Percentiles rank a stretch among this genome's conserved stretches.
phyloP scores from a whole-genome alignment of 2,113 vertebrate genomes.

The Pluvialis apricaria region DNA sequence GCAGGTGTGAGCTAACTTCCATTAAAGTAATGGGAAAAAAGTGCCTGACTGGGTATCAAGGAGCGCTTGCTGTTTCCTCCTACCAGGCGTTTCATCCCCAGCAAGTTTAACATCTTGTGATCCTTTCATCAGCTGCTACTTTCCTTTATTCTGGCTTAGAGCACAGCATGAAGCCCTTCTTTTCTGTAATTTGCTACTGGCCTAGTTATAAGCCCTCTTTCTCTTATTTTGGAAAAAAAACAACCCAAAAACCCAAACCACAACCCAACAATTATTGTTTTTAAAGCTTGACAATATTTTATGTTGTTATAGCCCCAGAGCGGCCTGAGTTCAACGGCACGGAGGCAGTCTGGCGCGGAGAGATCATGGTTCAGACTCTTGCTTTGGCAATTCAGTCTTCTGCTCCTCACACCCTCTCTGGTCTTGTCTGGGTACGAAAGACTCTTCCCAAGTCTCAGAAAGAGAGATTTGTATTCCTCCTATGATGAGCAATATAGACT shows the following conservation, averaged over 20 bases:
- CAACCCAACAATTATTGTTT: background rate
- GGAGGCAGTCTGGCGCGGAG: background rate
- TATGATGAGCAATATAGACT: background rate
- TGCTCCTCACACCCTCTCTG: background rate
- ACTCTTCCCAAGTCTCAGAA: no score
- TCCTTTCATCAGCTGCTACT: background rate
- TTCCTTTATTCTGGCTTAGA: background rate
- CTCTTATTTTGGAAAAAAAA: background rate
- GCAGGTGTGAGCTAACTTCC: background rate
- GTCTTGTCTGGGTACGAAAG: no score
- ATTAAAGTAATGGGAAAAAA: background rate
- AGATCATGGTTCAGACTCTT: rapidly evolving
- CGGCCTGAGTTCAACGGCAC: background rate
- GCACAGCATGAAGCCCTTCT: background rate
- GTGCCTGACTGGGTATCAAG: background rate
- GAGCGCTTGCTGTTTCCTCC: background rate
- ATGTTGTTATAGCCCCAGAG: background rate
- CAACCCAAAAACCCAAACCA: background rate
- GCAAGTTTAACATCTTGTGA: background rate
- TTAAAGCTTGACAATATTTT: background rate
- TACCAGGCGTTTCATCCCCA: background rate
- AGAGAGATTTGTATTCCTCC: background rate
- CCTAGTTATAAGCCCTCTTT: background rate
- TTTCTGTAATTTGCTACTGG: background rate
- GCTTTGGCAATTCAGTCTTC: background rate